Conservation (phyloP, 2,113 vertebrate species). For the Tricholaema leucomelas region DNA sequence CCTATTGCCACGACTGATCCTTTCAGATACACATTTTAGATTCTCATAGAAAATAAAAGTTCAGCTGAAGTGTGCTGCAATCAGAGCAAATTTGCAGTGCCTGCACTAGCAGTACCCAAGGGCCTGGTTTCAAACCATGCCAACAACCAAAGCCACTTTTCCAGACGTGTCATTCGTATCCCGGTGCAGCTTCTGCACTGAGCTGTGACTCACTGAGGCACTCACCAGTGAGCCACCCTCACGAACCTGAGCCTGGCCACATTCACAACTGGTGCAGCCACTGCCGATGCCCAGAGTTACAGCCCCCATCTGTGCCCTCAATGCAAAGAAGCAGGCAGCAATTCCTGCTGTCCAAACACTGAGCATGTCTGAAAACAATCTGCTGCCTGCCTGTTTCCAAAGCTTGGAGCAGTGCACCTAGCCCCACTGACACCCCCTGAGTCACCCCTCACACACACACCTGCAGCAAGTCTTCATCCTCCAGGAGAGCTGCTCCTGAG, state of each 20-base stretch:
- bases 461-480: background rate
- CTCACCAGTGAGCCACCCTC: slow-evolving; percentile 2
- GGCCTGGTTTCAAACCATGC: slow-evolving; percentile 22
- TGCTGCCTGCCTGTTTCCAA: slow-evolving; percentile 8
- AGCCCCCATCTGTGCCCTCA: background rate
- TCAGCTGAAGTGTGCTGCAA: slow-evolving; percentile 55
- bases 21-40: slow-evolving; percentile 21
- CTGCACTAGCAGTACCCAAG: slow-evolving; percentile 71
- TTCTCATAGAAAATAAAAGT: slow-evolving; percentile 9
- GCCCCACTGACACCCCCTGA: background rate
- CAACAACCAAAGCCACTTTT: slow-evolving; percentile 45
- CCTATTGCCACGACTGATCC: background rate
- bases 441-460: background rate
- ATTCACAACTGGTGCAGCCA: background rate
- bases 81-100: slow-evolving; percentile 56
- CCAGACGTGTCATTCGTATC: slow-evolving; percentile 23
- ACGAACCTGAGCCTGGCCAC: slow-evolving; percentile 30
- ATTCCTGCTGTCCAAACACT: background rate
- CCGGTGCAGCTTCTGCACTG: slow-evolving; percentile 16
- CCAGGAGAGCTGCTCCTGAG: background rate
- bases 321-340: background rate
- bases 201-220: background rate
- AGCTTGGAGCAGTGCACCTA: background rate
- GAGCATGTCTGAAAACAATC: slow-evolving; percentile 1
- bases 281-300: background rate